A percentile compares a stretch with the other conserved stretches of the same genome.
Evolutionary conservation across 2,888 invertebrate species (phyloP).

Genomic region (Bugula neritina): DNA sequence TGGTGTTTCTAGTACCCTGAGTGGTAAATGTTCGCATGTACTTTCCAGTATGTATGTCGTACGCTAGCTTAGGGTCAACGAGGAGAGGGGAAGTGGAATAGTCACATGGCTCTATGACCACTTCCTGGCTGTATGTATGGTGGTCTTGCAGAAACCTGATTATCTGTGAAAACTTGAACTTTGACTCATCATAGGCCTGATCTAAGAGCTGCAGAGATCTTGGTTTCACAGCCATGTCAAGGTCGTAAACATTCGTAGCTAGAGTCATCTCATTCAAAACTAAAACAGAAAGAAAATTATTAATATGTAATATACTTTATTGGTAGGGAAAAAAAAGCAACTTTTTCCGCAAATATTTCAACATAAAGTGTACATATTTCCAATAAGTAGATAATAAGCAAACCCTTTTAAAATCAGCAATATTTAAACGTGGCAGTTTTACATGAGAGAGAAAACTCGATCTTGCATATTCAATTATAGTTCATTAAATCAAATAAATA

Average conservation of each 20-base stretch:
- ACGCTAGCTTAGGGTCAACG: slow-evolving; percentile 25
- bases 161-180: slow-evolving; percentile 21
- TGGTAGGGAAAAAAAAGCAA: no score
- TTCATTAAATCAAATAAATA: no score
- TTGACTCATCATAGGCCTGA: slow-evolving; percentile 5
- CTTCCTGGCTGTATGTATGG: not conserved
- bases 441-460: no score
- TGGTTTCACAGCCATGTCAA: slow-evolving; percentile 4
- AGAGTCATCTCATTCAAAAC: not conserved
- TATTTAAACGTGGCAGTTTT: no score
- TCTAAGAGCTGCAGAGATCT: slow-evolving; percentile 11
- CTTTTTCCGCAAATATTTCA: no score
- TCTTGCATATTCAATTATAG: no score
- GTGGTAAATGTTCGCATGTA: slow-evolving; percentile 20
- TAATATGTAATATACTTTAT: no score
- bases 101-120: slow-evolving; percentile 6
- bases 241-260: not conserved
- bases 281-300: no score
- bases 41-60: slow-evolving; percentile 20
- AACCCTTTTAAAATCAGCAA: no score
- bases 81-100: slow-evolving; percentile 15
- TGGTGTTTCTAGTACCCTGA: not conserved
- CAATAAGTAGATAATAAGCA: no score
- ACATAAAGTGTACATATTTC: no score
- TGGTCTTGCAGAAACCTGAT: slow-evolving; percentile 18